Base-by-base conservation (phyloP, 2,113 vertebrate genomes). In the Pelodiscus sinensis region DNA sequence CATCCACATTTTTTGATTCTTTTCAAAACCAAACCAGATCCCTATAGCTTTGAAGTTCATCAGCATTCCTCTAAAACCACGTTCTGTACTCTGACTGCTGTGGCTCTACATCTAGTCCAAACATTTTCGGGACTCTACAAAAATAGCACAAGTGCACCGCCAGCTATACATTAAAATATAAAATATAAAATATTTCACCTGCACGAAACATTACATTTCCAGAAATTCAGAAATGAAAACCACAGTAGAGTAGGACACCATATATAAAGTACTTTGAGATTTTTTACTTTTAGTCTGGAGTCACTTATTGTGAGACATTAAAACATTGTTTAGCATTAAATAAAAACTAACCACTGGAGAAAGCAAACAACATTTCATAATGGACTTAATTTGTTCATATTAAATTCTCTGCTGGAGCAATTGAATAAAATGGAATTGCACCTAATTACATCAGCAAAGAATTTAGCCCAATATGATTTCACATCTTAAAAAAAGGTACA, bases 1-100 rank as follows among this genome's bases (percentile, higher is more conserved):
- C 2, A 18, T 38, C 0, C 0, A 79, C 86, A 80, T 52, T 1
- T 3, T n/a, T 55, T 12, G 2, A 87, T 27, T 2, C 8, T 27
- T 84, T 88, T 93, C 50, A 25, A 56, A 78, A 55, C 0, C 18
- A 60, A 80, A 93, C 12, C 3, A 52, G 56, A 50, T 3, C 35
- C 2, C 9, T 79, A 8, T 71, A 8, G 3, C 3, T 62, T 14
- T 58, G 44, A 55, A 38, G 44, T 83, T 71, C 79, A 68, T 6
- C 9, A 82, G 3, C 35, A 5, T 19, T 91, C 15, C 62, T 85
- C 13, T 84, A 5, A 80, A 38, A 25, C 52, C 3, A 19, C 44
- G 81, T 1, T 38, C 24, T 44, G 24, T 18, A 58, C 24, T 81
- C 35, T 44, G 8, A 58, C 3, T 65, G 35, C 24, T 44, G 4